phyloP scores from a whole-genome alignment of 2,797 vertebrate genomes.

The Urophycis tenuis region DNA sequence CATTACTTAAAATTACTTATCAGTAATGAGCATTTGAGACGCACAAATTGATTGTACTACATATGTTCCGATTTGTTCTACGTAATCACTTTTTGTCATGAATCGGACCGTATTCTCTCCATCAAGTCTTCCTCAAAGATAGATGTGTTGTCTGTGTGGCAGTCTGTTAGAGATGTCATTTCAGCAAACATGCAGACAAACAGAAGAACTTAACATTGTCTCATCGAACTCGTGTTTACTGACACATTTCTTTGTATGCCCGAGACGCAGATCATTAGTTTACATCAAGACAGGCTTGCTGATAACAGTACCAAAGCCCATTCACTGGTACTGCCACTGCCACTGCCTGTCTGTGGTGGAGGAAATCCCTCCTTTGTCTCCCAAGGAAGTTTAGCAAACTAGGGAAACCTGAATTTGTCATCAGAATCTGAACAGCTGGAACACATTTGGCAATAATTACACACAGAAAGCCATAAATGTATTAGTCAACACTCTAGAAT shows the following conservation, averaged over 20 bases:
- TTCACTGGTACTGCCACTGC: slow-evolving; percentile 62
- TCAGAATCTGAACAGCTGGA: slow-evolving; percentile 66
- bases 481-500: slow-evolving; percentile 60
- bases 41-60: background rate
- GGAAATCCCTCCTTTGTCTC: slow-evolving; percentile 79
- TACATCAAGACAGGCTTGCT: slow-evolving; percentile 58
- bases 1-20: background rate
- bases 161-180: background rate
- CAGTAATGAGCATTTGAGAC: background rate
- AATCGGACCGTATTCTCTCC: background rate
- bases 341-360: slow-evolving; percentile 63
- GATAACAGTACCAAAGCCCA: slow-evolving; percentile 49
- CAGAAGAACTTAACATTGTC: slow-evolving; percentile 10
- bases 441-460: slow-evolving; percentile 52
- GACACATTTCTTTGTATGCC: slow-evolving; percentile 17
- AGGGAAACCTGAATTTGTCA: slow-evolving; percentile 69
- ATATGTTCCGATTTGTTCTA: background rate
- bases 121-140: background rate
- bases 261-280: slow-evolving; percentile 38
- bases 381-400: slow-evolving; percentile 68
- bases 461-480: slow-evolving; percentile 50
- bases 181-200: slow-evolving; percentile 2
- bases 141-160: background rate
- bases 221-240: slow-evolving; percentile 3
- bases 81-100: background rate